Evolutionary conservation across 2,797 vertebrate species (phyloP).

Genomic region (Stomatorhinus walkeri): DNA sequence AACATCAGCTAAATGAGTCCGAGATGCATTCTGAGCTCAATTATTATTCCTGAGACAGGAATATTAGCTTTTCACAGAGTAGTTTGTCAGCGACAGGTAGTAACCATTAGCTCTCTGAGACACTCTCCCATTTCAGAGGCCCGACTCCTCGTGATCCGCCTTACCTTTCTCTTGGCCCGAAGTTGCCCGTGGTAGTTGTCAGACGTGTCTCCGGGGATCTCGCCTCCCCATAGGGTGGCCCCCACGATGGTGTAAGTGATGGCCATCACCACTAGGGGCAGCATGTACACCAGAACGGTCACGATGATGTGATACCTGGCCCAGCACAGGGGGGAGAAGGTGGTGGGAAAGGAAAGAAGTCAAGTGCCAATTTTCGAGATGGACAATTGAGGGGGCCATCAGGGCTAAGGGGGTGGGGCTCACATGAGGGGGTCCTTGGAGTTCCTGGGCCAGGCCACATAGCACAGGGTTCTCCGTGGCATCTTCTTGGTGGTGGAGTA

Average conservation of each 20-base stretch:
- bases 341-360: neutral
- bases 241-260: slow-evolving; percentile 94
- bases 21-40: neutral
- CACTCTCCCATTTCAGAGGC: neutral
- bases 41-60: neutral
- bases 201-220: slow-evolving; percentile 88
- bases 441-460: slow-evolving; percentile 81
- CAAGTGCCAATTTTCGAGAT: neutral
- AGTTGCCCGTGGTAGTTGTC: slow-evolving; percentile 93
- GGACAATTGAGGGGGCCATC: neutral
- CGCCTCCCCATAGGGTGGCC: slow-evolving; percentile 88
- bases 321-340: neutral
- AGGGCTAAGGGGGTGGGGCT: slow-evolving; percentile 41
- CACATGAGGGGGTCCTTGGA: slow-evolving; percentile 78
- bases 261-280: slow-evolving; percentile 88
- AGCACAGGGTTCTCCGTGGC: slow-evolving; percentile 81
- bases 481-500: slow-evolving; percentile 76
- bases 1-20: neutral
- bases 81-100: neutral
- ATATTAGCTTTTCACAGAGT: neutral
- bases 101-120: too few species aligned
- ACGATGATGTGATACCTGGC: slow-evolving; percentile 88
- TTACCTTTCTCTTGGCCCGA: slow-evolving; percentile 92
- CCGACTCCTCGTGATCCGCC: neutral
- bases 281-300: slow-evolving; percentile 77